A percentile compares a stretch with the other conserved stretches of the same genome.
Evolutionary conservation across 2,888 invertebrate species (phyloP).

Genomic region (Agonopterix arenella): DNA sequence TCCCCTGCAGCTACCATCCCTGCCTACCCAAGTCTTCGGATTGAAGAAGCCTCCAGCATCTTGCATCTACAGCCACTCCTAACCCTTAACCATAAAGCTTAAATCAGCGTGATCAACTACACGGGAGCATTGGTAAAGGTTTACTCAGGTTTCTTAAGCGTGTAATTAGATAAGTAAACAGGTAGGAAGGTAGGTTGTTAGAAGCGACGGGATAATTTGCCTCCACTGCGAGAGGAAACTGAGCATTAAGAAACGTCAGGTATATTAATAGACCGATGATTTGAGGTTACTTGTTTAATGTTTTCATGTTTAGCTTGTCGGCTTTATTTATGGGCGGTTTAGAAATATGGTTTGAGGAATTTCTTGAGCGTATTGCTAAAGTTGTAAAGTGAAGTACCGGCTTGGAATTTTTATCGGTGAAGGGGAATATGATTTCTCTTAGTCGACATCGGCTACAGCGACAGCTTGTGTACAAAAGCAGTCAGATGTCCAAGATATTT

Average conservation of each 20-base stretch:
- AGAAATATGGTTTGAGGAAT: too few relatives aligned
- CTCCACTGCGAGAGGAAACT: slow-evolving; percentile 4
- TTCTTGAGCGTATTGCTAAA: too few relatives aligned
- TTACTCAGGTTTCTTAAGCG: not conserved
- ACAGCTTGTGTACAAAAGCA: too few relatives aligned
- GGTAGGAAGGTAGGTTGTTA: slow-evolving; percentile 3
- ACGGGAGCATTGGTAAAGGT: not conserved
- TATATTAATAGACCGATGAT: slow-evolving; percentile 2
- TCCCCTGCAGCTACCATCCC: not conserved
- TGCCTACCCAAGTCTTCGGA: not conserved
- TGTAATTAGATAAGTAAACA: slow-evolving; percentile 18
- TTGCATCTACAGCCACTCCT: not conserved
- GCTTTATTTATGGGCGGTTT: too few relatives aligned
- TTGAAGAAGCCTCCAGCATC: not conserved
- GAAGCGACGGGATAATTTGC: slow-evolving; percentile 7
- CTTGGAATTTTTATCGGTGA: too few relatives aligned
- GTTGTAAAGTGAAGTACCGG: too few relatives aligned
- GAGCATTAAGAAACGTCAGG: slow-evolving; percentile 2
- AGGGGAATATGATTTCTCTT: too few relatives aligned
- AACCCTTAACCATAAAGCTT: slow-evolving; percentile 2
- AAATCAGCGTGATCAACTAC: slow-evolving; percentile 3
- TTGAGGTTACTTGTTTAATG: too few relatives aligned
- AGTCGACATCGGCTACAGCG: too few relatives aligned
- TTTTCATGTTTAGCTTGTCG: too few relatives aligned
- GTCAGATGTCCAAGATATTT: too few relatives aligned